Conservation (phyloP, 2,113 vertebrate species). For the Istiophorus platypterus region DNA sequence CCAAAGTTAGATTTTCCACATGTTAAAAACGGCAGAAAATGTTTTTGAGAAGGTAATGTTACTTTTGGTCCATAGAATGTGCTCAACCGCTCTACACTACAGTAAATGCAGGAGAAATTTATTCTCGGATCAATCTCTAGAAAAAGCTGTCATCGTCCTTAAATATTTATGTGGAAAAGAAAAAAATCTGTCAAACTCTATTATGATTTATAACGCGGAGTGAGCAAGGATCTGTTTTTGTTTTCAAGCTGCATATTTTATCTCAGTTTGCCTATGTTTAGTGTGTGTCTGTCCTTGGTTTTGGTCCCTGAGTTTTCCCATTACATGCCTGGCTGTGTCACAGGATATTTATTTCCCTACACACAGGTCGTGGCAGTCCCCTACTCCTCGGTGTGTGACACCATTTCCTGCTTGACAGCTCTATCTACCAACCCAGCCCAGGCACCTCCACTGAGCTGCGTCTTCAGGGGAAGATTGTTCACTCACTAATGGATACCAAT, state of each 20-base stretch:
- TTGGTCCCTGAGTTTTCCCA: slow-evolving; percentile 58
- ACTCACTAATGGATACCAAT: slow-evolving; percentile 36
- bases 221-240: slow-evolving; percentile 1
- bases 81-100: background rate
- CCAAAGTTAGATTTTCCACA: background rate
- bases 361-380: slow-evolving; percentile 44
- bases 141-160: background rate
- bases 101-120: background rate
- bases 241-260: slow-evolving; percentile 14
- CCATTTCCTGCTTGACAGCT: slow-evolving; percentile 61
- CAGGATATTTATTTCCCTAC: slow-evolving; percentile 58
- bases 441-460: slow-evolving; percentile 26
- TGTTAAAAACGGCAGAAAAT: background rate
- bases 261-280: background rate
- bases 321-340: slow-evolving; percentile 67
- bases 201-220: slow-evolving; percentile 9
- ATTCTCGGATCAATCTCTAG: background rate
- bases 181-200: background rate
- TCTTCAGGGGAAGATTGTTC: slow-evolving; percentile 46
- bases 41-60: background rate
- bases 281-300: slow-evolving; percentile 30
- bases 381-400: slow-evolving; percentile 46
- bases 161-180: slow-evolving; percentile 7
- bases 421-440: slow-evolving; percentile 30
- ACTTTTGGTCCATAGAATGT: background rate